Evolutionary conservation across 1,140 invertebrate genomes (phyloP).

Genomic region (Orius laevigatus): DNA sequence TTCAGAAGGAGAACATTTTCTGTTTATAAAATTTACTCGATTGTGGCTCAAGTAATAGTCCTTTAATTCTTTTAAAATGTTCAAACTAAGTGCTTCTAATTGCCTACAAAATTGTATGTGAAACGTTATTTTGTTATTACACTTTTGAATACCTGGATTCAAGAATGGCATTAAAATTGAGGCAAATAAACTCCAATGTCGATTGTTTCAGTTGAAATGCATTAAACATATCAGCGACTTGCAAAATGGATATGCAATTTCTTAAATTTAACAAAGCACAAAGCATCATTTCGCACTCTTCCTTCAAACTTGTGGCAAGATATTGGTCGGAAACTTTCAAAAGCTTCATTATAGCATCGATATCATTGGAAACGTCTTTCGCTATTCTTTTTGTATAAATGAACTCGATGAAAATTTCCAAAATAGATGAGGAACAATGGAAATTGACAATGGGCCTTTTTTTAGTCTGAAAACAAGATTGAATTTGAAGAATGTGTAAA

Average conservation of each 20-base stretch:
- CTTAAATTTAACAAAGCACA: slow-evolving; percentile 42
- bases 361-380: slow-evolving; percentile 34
- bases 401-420: slow-evolving; percentile 44
- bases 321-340: slow-evolving; percentile 53
- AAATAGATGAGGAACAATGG: slow-evolving; percentile 31
- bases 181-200: slow-evolving; percentile 51
- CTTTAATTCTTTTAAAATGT: slow-evolving; percentile 38
- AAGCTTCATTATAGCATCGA: slow-evolving; percentile 36
- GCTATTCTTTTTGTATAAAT: slow-evolving; percentile 45
- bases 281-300: slow-evolving; percentile 47
- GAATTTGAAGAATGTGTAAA: not conserved
- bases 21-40: no score
- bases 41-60: no score
- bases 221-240: slow-evolving; percentile 49
- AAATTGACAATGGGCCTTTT: slow-evolving; percentile 3
- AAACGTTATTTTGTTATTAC: no score
- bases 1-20: no score
- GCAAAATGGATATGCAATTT: slow-evolving; percentile 48
- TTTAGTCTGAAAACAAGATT: slow-evolving; percentile 11
- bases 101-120: slow-evolving; percentile 24
- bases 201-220: slow-evolving; percentile 43
- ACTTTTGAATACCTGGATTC: slow-evolving; percentile 34
- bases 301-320: slow-evolving; percentile 41
- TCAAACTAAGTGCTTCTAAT: slow-evolving; percentile 38
- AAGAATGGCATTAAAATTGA: slow-evolving; percentile 47